phyloP scores from a whole-genome alignment of 2,797 vertebrate species.

The Sebastes kiyomatsui region DNA sequence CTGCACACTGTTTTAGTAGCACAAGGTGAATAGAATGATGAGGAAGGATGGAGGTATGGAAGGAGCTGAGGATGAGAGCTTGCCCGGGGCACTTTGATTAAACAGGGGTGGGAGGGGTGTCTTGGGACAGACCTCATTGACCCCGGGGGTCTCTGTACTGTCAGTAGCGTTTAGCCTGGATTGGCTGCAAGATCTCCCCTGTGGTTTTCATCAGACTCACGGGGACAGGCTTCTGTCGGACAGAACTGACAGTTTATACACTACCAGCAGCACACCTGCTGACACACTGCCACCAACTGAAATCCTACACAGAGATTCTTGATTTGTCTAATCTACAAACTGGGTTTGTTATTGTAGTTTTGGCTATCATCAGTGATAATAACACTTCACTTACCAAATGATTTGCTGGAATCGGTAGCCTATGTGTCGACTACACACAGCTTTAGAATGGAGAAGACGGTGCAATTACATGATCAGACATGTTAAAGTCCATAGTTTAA shows the following conservation, averaged over 20 bases:
- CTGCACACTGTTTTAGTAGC: not conserved
- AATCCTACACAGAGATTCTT: not conserved
- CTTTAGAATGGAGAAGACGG: not conserved
- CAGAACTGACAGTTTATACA: not conserved
- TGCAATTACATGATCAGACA: not conserved
- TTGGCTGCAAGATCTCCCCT: slow-evolving; percentile 27
- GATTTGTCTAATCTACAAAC: not conserved
- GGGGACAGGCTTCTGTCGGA: slow-evolving; percentile 11
- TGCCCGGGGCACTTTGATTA: slow-evolving; percentile 36
- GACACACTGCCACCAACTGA: not conserved
- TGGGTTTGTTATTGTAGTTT: not conserved
- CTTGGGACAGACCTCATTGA: slow-evolving; percentile 18
- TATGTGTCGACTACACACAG: not conserved
- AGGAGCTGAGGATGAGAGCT: not conserved
- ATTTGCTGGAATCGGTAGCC: not conserved
- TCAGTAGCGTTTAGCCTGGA: slow-evolving; percentile 60
- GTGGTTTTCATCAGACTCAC: slow-evolving; percentile 29
- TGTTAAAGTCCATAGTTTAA: not conserved
- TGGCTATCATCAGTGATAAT: not conserved
- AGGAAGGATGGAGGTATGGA: slow-evolving; percentile 13
- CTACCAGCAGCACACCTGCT: slow-evolving; percentile 8
- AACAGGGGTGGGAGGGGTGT: not conserved
- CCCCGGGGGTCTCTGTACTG: slow-evolving; percentile 28
- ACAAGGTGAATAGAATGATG: not conserved
- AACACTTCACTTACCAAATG: not conserved